These are phyloP conservation scores for Ladona fulva DNA, from an alignment of 1,140 invertebrate species.

Conservation along the genomic window DNA sequence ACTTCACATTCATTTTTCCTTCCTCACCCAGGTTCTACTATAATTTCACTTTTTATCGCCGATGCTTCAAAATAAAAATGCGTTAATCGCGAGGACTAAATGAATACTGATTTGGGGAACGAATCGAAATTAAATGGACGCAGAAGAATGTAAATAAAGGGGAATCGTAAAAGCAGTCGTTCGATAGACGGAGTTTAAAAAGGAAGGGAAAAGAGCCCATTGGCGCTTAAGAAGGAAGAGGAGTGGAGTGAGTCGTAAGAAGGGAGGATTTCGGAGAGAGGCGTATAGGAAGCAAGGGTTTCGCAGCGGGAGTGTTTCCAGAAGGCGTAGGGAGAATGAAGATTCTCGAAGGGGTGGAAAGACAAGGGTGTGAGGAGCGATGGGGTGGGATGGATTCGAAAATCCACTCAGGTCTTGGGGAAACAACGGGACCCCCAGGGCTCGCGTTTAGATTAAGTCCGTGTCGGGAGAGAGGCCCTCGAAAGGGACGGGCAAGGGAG, in stretches of 20 bases:
- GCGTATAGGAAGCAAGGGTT: neutral
- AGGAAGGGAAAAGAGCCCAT: too few species aligned
- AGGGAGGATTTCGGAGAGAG: neutral
- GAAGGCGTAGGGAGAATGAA: neutral
- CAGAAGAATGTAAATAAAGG: too few species aligned
- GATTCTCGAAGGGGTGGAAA: neutral
- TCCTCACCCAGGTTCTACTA: too few species aligned
- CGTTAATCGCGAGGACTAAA: too few species aligned
- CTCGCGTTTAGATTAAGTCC: neutral
- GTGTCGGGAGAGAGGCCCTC: neutral
- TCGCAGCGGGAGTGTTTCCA: neutral
- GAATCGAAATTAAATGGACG: too few species aligned
- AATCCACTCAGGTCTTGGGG: conserved; percentile 6
- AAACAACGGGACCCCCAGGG: neutral
- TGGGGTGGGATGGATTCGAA: neutral
- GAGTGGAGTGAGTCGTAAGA: neutral
- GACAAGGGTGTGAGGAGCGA: neutral
- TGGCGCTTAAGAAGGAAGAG: neutral
- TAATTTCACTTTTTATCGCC: too few species aligned
- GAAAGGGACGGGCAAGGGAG: neutral
- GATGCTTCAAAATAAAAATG: too few species aligned
- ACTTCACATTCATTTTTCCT: too few species aligned
- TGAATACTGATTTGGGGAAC: too few species aligned
- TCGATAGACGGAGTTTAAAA: too few species aligned
- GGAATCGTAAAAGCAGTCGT: too few species aligned